A percentile compares a stretch with the other conserved stretches of the same genome.
phyloP scores from a whole-genome alignment of 1,140 invertebrate species.

The Cardiocondyla obscurior region DNA sequence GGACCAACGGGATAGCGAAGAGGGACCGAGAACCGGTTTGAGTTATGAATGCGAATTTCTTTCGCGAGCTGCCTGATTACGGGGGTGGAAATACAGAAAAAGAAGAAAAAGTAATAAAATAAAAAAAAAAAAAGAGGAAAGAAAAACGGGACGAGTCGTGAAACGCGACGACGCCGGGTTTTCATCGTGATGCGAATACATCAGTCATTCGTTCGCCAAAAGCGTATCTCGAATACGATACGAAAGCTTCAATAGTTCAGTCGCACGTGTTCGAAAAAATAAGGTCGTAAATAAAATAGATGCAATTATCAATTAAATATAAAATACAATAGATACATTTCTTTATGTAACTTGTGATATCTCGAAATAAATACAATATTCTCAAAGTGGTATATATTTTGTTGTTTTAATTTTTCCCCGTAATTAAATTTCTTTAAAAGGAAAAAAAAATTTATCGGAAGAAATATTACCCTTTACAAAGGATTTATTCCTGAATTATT shows the following conservation, averaged over 20 bases:
- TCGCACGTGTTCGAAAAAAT: neutral
- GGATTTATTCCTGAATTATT: conserved; percentile 6
- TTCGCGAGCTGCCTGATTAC: conserved; percentile 71
- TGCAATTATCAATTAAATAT: conserved; percentile 21
- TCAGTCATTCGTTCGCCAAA: conserved; percentile 60
- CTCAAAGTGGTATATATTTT: neutral
- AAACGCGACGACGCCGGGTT: conserved; percentile 44
- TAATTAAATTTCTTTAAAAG: neutral
- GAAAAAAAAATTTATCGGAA: neutral
- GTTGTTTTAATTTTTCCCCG: neutral
- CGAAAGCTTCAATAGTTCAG: conserved; percentile 51
- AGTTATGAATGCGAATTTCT: conserved; percentile 80
- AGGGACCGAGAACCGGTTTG: conserved; percentile 48
- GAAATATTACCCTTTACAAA: neutral
- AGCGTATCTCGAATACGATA: conserved; percentile 79
- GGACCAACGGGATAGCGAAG: neutral
- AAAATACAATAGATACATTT: neutral
- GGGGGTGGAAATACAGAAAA: conserved; percentile 58
- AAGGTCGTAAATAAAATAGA: neutral
- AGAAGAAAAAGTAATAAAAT: conserved; percentile 24
- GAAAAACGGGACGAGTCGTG: conserved; percentile 53
- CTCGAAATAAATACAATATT: neutral
- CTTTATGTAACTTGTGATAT: neutral
- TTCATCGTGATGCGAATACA: conserved; percentile 81
- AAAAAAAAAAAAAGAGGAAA: conserved; percentile 19